Evolutionary conservation across 2,113 vertebrate species (phyloP).

Genomic region (Emydura subglobosa): DNA sequence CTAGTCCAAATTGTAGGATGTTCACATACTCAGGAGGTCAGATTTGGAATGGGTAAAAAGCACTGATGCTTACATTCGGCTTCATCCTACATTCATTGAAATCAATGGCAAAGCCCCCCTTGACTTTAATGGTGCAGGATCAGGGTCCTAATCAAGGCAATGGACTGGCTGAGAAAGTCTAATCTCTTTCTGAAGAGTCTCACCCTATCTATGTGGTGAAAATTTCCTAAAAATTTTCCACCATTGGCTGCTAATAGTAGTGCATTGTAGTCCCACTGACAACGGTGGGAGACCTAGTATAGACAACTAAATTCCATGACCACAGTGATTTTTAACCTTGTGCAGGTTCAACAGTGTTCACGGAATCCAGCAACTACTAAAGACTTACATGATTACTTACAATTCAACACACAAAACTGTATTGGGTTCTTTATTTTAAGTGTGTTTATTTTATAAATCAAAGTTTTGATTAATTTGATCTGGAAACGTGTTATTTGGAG

Average conservation of each 20-base stretch:
- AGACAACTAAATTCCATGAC: neutral
- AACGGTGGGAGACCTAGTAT: neutral
- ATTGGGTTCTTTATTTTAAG: neutral
- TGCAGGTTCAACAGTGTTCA: neutral
- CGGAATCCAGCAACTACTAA: neutral
- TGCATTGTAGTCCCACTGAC: fast-evolving
- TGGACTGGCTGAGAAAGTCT: neutral
- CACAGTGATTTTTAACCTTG: neutral
- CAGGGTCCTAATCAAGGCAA: neutral
- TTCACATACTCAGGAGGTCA: neutral
- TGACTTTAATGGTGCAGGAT: neutral
- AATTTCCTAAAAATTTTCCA: fast-evolving
- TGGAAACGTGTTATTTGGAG: neutral
- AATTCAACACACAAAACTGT: neutral
- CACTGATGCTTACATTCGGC: neutral
- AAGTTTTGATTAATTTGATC: neutral
- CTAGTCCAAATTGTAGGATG: fast-evolving
- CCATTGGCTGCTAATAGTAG: neutral
- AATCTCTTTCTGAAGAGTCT: neutral
- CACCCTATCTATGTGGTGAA: neutral
- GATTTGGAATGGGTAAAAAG: neutral
- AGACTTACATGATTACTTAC: fast-evolving
- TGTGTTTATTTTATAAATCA: neutral
- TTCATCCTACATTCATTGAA: fast-evolving
- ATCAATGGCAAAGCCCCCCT: neutral